Evolutionary conservation across 2,888 invertebrate species (phyloP), one percentile per base, ranked within the genome.

Genomic region (Neocrepidodera transversa): DNA sequence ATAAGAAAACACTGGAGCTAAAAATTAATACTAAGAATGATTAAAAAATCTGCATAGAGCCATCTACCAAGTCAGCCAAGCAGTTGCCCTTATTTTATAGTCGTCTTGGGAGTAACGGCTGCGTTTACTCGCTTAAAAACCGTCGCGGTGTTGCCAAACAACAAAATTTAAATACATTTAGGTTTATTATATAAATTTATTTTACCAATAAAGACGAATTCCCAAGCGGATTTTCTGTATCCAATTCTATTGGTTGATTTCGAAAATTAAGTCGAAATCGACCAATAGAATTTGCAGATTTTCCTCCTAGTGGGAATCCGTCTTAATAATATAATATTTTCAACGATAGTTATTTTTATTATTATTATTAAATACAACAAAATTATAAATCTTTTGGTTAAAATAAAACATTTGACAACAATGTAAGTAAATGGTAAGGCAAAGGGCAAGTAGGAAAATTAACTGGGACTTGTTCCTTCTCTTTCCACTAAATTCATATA

Each of bases 1-100:
- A 58, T 58, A 59, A 47, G 54, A 60, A 56, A 64, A 66, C 63
- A 66, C 67, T 67, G 63, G 65, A 68, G 66, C 67, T 55, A 66
- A 69, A 71, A 69, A 71, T 71, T 72, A 70, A 71, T 72, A 70
- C 71, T 69, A 70, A 71, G 69, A 69, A 69, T 71, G 70, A 72
- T 72, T 72, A 71, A 72, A 72, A 71, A 72, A 72, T 71, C 69
- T 71, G 68, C 71, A 71, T 71, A 68, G 62, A 62, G 58, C 68
- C 71, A 67, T 62, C 66, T 62, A 56, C 60, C 61, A 59, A 60
- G 42, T 54, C 48, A 50, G 52, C 55, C 58, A 59, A 64, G 64
- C 63, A 66, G 67, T 65, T 67, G 68, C 65, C 68, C 66, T 67
- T 65, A 65, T 66, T 70, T 71, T 69, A 70, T 58, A 66, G 61